Percentiles rank a stretch among this genome's conserved stretches.
phyloP scores from a whole-genome alignment of 2,797 vertebrate species.

The Argentina silus region DNA sequence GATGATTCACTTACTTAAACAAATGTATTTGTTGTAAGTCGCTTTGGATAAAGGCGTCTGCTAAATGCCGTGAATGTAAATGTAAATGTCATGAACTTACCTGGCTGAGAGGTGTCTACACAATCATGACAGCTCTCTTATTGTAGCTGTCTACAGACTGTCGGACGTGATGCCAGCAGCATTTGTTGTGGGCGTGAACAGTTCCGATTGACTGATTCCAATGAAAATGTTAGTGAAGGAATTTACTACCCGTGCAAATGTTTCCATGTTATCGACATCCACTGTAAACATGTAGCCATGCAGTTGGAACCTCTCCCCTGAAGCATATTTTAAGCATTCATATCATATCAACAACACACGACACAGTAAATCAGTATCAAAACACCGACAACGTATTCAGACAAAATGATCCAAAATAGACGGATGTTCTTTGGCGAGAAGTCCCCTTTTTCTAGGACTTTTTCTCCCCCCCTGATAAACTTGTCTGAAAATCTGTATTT shows the following conservation, averaged over 20 bases:
- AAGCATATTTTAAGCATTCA: not conserved
- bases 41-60: too few relatives aligned
- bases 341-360: not conserved
- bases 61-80: too few relatives aligned
- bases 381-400: too few relatives aligned
- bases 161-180: slow-evolving; percentile 38
- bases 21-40: too few relatives aligned
- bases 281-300: slow-evolving; percentile 36
- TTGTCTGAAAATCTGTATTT: slow-evolving; percentile 28
- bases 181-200: slow-evolving; percentile 57
- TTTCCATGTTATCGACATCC: slow-evolving; percentile 59
- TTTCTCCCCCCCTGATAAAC: slow-evolving; percentile 23
- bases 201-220: slow-evolving; percentile 54
- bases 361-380: not conserved
- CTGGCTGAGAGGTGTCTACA: not conserved
- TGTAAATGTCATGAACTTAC: not conserved
- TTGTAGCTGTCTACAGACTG: not conserved
- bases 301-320: not conserved
- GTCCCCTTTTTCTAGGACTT: slow-evolving; percentile 8
- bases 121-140: not conserved
- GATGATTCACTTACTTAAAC: too few relatives aligned
- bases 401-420: not conserved
- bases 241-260: slow-evolving; percentile 48
- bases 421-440: not conserved
- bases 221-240: slow-evolving; percentile 48